Percentiles rank a stretch among this genome's conserved stretches.
phyloP scores from a whole-genome alignment of 2,113 vertebrate species.

The Sclerurus mexicanus region DNA sequence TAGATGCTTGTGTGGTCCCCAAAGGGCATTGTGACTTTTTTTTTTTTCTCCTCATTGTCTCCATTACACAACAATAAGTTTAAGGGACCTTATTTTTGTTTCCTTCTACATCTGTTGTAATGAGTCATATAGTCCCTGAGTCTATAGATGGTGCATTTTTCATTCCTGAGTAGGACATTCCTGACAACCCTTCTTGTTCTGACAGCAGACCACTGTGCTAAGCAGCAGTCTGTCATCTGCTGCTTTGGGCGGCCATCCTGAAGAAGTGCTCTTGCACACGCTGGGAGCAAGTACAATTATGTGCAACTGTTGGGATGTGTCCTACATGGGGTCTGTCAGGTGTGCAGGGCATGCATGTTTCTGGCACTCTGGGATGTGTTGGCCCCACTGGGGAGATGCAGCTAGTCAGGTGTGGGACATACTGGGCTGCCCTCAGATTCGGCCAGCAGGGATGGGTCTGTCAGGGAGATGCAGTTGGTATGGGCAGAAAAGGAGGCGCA shows the following conservation, averaged over 20 bases:
- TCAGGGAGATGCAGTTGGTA: background rate
- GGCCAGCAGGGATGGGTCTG: background rate
- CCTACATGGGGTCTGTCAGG: rapidly evolving
- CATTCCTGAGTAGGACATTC: background rate
- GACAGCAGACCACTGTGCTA: background rate
- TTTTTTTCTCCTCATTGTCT: background rate
- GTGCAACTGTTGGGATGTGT: background rate
- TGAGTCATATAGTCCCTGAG: background rate
- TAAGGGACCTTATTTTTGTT: background rate
- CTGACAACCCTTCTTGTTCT: background rate
- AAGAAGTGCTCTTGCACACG: background rate
- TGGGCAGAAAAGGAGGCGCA: rapidly evolving
- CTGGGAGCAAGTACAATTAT: background rate
- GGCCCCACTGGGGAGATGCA: background rate
- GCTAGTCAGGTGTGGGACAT: background rate
- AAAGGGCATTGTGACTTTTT: background rate
- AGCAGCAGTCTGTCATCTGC: background rate
- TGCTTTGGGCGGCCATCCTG: background rate
- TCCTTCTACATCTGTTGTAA: background rate
- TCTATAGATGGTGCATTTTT: background rate
- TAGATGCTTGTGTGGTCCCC: background rate
- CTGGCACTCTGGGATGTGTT: background rate
- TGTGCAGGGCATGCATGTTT: rapidly evolving
- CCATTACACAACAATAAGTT: background rate
- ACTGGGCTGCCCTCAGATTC: background rate